Base-by-base conservation (phyloP, 2,113 vertebrate species). In the Dendropsophus ebraccatus region DNA sequence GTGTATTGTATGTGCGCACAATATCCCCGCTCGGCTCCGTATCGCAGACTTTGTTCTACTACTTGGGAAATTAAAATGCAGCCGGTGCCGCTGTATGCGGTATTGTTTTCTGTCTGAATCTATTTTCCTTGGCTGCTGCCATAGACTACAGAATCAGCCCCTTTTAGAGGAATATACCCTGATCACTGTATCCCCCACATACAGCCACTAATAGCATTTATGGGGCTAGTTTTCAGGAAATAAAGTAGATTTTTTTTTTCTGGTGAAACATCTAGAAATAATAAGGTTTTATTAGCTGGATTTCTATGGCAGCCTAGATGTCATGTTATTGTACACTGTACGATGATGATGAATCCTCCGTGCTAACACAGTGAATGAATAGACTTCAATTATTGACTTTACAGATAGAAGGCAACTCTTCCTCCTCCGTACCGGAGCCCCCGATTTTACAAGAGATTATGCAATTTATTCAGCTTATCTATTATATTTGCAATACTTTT, bases 21-120 rank as follows among this genome's bases (percentile, higher is more conserved):
- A 62, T 62, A 28, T 81, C 35, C 14, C 56, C 14, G 78, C 77
- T 78, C 49, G 7, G 50, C 75, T 80, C 14, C 58, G 32, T 60
- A 25, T 80, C 30, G 8, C 56, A 47, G 32, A 65, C 58, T 19
- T 54, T 77, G 32, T 32, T 77, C 49, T 54, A 32, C 49, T 28
- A 32, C 28, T 62, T 17, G 32, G 23, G 17, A 25, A 65, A 81
- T 81, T 81, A 81, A 81, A 25, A 81, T 65, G 47, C 78, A 45
- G 37, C 37, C 56, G 4, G 37, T 11, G 37, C 78, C 2, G 78
- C 10, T 45, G 56, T 28, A 65, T 8, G 78, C 37, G 35, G 25
- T 65, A 65, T 62, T 62, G 60, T 62, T 81, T 47, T 62, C 37
- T 62, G 54, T 80, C 78, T 60, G 54, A 80, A 25, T 37, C 77